These are phyloP conservation scores for Hesperia comma DNA, from an alignment of 2,888 invertebrate genomes.

Conservation along the genomic window DNA sequence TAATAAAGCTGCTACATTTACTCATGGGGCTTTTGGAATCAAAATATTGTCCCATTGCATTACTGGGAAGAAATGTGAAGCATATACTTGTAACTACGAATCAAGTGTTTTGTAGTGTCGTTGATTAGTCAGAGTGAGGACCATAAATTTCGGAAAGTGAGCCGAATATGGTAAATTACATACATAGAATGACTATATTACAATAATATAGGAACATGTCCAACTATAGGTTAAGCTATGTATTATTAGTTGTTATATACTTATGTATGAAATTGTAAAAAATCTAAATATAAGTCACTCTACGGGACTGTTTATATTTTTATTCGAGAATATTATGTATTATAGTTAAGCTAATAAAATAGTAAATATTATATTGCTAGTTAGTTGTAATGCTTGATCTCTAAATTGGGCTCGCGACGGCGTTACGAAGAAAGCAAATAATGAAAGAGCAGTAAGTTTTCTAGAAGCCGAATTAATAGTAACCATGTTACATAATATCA, in stretches of 20 bases:
- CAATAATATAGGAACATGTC: constrained; percentile 22
- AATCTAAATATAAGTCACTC: constrained; percentile 34
- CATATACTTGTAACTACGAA: too few species aligned
- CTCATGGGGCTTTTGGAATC: too few species aligned
- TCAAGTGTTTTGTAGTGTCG: too few species aligned
- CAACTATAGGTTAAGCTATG: constrained; percentile 18
- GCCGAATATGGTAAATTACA: too few species aligned
- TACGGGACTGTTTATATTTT: constrained; percentile 35
- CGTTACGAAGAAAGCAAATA: not conserved
- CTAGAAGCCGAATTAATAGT: not conserved
- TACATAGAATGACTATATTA: constrained; percentile 11
- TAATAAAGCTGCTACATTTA: too few species aligned
- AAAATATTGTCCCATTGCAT: too few species aligned
- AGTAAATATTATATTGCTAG: constrained; percentile 1
- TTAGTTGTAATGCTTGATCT: constrained; percentile 28
- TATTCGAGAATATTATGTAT: constrained; percentile 23
- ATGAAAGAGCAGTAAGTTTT: not conserved
- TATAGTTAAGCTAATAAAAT: constrained; percentile 17
- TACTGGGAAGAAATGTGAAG: too few species aligned
- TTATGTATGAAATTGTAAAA: constrained; percentile 38
- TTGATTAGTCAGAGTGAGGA: too few species aligned
- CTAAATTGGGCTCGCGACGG: constrained; percentile 10
- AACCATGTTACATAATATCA: too few species aligned
- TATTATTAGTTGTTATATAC: constrained; percentile 10
- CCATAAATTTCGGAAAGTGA: too few species aligned